These are phyloP conservation scores for Panzeria rudis DNA, from an alignment of 2,888 invertebrate genomes.

Conservation along the genomic window DNA sequence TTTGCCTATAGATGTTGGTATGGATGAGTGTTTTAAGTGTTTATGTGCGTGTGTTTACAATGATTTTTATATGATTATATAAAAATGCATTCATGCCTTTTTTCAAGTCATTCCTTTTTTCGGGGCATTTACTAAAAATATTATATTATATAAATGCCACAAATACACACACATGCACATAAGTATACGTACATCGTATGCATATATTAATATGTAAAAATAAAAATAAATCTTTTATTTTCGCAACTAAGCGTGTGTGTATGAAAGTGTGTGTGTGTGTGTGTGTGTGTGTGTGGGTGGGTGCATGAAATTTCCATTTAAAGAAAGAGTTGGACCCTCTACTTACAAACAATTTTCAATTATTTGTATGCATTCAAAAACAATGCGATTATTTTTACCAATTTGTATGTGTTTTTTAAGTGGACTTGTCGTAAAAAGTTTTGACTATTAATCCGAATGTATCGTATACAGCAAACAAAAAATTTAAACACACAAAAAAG, in stretches of 20 bases:
- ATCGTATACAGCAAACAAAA: constrained; percentile 37
- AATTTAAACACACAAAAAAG: constrained; percentile 15
- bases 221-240: constrained; percentile 27
- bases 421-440: constrained; percentile 66
- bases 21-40: constrained; percentile 28
- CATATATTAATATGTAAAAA: constrained; percentile 17
- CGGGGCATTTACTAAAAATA: constrained; percentile 67
- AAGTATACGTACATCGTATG: neutral
- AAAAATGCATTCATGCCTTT: constrained; percentile 59
- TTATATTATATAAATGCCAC: constrained; percentile 58
- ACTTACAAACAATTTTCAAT: constrained; percentile 58
- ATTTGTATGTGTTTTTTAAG: constrained; percentile 64
- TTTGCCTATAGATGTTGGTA: neutral
- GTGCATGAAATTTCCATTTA: neutral
- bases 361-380: constrained; percentile 37
- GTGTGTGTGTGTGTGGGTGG: neutral
- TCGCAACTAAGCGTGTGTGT: constrained; percentile 12
- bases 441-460: constrained; percentile 63
- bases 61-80: constrained; percentile 62
- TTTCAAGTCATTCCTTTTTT: constrained; percentile 59
- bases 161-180: constrained; percentile 25
- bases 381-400: constrained; percentile 52
- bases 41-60: constrained; percentile 61
- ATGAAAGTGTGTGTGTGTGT: neutral
- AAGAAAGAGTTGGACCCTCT: constrained; percentile 10